Conservation (phyloP, 2,113 vertebrate genomes). For the Chionomys nivalis region DNA sequence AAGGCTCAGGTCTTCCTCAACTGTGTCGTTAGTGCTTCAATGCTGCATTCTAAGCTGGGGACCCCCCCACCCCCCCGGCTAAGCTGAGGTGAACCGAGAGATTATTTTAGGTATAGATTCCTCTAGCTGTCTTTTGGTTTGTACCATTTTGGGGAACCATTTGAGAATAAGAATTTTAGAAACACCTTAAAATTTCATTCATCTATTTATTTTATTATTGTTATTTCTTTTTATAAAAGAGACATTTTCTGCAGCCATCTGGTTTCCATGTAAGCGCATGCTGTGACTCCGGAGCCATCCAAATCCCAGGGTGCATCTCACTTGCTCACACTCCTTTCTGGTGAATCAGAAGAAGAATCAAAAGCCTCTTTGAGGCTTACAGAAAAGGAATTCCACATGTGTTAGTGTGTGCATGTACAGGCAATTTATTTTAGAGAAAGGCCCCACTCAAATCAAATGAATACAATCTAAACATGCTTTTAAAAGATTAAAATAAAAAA, state of each 20-base stretch:
- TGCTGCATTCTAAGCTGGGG: neutral
- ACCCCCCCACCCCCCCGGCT: neutral
- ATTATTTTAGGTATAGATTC: constrained; percentile 59
- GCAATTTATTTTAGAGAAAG: constrained; percentile 85
- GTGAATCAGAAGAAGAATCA: constrained; percentile 88
- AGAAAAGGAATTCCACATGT: constrained; percentile 91
- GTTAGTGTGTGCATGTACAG: constrained; percentile 84
- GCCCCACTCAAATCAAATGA: constrained; percentile 84
- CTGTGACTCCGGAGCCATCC: constrained; percentile 86
- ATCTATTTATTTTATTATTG: neutral
- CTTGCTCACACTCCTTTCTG: constrained; percentile 82
- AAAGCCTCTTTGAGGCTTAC: constrained; percentile 91
- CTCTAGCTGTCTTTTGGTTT: constrained; percentile 72
- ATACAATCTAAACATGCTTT: constrained; percentile 88
- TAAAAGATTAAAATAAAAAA: constrained; percentile 88
- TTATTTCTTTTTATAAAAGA: constrained; percentile 54
- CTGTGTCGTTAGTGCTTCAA: rapidly evolving
- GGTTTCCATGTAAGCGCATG: constrained; percentile 86
- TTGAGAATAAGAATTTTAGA: constrained; percentile 67
- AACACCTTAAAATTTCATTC: constrained; percentile 79
- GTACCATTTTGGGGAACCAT: constrained; percentile 40
- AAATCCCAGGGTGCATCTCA: constrained; percentile 87
- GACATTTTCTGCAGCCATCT: constrained; percentile 83
- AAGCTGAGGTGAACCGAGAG: constrained; percentile 36
- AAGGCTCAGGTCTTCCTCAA: neutral